Evolutionary conservation across 2,888 invertebrate genomes (phyloP).

Genomic region (Melinaea marsaeus): DNA sequence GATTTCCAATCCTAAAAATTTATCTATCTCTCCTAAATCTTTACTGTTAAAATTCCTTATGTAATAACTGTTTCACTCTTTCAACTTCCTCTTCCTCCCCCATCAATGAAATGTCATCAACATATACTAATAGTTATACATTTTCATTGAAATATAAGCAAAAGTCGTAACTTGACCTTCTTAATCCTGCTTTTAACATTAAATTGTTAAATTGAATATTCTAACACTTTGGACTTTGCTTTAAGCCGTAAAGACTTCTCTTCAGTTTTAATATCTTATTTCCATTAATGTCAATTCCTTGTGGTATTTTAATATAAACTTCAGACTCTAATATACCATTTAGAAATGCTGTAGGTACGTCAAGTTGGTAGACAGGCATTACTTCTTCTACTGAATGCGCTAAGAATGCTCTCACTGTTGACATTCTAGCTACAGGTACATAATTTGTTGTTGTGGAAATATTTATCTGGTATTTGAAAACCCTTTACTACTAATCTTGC

Average conservation of each 20-base stretch:
- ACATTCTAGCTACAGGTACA: slow-evolving; percentile 17
- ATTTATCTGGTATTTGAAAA: slow-evolving; percentile 15
- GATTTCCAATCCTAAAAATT: slow-evolving; percentile 23
- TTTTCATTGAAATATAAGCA: slow-evolving; percentile 21
- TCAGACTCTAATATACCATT: neutral
- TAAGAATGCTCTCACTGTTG: slow-evolving; percentile 11
- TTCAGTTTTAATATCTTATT: slow-evolving; percentile 24
- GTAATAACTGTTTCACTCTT: slow-evolving; percentile 15
- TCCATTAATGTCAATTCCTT: slow-evolving; percentile 14
- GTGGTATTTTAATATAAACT: slow-evolving; percentile 19
- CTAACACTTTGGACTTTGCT: slow-evolving; percentile 27
- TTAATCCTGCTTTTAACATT: slow-evolving; percentile 13
- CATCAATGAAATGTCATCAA: slow-evolving; percentile 16
- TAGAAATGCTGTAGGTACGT: slow-evolving; percentile 6
- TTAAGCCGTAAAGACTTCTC: slow-evolving; percentile 25
- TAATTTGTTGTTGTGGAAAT: neutral
- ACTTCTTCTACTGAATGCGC: slow-evolving; percentile 9
- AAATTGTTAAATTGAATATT: slow-evolving; percentile 23
- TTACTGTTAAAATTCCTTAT: slow-evolving; percentile 21
- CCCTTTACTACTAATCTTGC: slow-evolving; percentile 22
- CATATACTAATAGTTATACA: slow-evolving; percentile 15
- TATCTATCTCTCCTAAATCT: slow-evolving; percentile 21
- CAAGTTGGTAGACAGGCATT: slow-evolving; percentile 9
- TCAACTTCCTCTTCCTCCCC: slow-evolving; percentile 10
- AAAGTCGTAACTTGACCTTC: slow-evolving; percentile 22